phyloP scores from a whole-genome alignment of 1,140 invertebrate genomes.

The Drosophila pallidifrons region DNA sequence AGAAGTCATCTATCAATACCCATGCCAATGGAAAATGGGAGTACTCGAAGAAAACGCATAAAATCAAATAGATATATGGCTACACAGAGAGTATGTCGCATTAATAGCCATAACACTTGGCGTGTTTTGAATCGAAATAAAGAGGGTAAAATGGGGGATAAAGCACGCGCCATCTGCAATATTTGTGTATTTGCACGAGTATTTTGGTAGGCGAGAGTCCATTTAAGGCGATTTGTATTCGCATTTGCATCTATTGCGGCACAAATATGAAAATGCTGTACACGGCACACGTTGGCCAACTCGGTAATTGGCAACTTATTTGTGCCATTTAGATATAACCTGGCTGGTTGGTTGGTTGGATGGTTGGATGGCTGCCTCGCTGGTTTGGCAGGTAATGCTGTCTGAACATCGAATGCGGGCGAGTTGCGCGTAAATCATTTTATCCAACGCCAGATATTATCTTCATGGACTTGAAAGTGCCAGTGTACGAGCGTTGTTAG shows the following conservation, averaged over 20 bases:
- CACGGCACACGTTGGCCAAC: constrained; percentile 51
- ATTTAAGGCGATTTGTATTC: constrained; percentile 41
- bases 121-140: constrained; percentile 2
- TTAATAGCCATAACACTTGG: constrained; percentile 32
- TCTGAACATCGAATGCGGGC: neutral
- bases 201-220: constrained; percentile 1
- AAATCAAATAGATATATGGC: constrained; percentile 11
- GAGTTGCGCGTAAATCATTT: constrained; percentile 72
- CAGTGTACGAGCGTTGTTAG: neutral
- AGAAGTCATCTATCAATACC: neutral
- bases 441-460: constrained; percentile 71
- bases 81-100: constrained; percentile 6
- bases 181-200: neutral
- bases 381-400: neutral
- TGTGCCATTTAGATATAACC: constrained; percentile 39
- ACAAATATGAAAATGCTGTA: constrained; percentile 59
- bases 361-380: neutral
- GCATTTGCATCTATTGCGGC: constrained; percentile 26
- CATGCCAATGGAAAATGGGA: constrained; percentile 20
- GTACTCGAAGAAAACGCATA: neutral
- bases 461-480: constrained; percentile 30
- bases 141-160: neutral
- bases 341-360: too few relatives aligned
- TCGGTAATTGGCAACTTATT: constrained; percentile 71
- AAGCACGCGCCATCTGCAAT: constrained; percentile 18